A percentile compares a stretch with the other conserved stretches of the same genome.
phyloP scores from a whole-genome alignment of 2,888 invertebrate species.

The Labia minor region DNA sequence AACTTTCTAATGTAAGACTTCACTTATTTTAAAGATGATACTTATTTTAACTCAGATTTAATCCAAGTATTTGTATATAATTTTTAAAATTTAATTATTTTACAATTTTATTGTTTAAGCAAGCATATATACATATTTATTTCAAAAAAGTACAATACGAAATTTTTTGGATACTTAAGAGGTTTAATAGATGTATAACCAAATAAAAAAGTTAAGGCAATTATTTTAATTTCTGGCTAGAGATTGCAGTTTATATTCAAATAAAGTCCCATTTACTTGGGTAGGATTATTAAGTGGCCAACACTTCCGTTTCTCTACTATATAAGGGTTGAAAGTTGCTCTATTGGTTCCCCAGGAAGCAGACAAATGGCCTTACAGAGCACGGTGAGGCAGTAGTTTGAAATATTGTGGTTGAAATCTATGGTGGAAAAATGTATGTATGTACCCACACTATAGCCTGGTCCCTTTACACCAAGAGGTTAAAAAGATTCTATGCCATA shows the following conservation, averaged over 20 bases:
- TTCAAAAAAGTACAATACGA: too few relatives aligned
- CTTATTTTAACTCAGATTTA: too few relatives aligned
- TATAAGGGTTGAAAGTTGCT: not conserved
- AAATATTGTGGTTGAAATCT: slow-evolving; percentile 1
- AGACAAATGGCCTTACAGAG: slow-evolving; percentile 1
- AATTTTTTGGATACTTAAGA: too few relatives aligned
- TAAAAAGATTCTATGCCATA: not conserved
- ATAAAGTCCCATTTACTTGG: not conserved
- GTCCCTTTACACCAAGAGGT: not conserved
- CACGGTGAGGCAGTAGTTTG: not conserved
- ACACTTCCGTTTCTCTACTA: not conserved
- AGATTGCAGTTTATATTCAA: not conserved
- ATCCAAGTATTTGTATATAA: too few relatives aligned
- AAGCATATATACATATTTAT: too few relatives aligned
- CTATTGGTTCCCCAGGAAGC: not conserved
- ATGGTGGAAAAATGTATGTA: slow-evolving; percentile 5
- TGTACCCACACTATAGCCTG: not conserved
- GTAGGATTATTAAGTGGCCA: not conserved
- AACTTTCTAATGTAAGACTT: too few relatives aligned
- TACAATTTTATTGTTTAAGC: too few relatives aligned
- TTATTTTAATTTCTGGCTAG: not conserved
- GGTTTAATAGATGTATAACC: too few relatives aligned
- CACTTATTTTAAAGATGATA: too few relatives aligned
- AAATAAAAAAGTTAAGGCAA: not conserved
- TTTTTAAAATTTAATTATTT: too few relatives aligned